Conservation (phyloP, 1,140 invertebrate genomes). For the Acromyrmex charruanus region DNA sequence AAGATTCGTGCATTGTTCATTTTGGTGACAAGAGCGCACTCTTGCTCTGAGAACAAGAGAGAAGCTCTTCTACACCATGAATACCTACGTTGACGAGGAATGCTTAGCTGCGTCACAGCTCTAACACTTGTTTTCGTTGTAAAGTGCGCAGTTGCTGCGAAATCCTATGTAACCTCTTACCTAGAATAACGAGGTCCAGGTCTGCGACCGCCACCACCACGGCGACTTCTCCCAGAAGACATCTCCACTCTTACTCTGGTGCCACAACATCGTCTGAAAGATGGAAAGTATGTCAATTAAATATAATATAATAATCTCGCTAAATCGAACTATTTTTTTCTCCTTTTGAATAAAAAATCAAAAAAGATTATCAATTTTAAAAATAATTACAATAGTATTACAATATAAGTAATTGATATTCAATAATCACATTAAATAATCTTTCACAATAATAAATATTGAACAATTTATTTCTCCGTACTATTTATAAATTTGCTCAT, state of each 20-base stretch:
- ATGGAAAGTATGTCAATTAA: constrained; percentile 47
- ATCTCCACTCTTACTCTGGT: constrained; percentile 94
- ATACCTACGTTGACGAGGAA: constrained; percentile 79
- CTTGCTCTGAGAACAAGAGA: background rate
- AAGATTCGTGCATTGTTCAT: constrained; percentile 62
- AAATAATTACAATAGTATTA: too few species aligned
- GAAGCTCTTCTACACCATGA: constrained; percentile 70
- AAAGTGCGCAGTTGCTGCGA: constrained; percentile 63
- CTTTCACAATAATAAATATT: too few species aligned
- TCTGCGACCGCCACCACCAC: constrained; percentile 89
- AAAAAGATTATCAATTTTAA: too few species aligned
- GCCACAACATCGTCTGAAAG: constrained; percentile 92
- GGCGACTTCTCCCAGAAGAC: constrained; percentile 94
- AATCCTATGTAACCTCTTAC: constrained; percentile 79
- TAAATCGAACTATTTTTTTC: background rate
- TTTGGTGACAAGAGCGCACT: constrained; percentile 33
- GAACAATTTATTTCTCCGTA: too few species aligned
- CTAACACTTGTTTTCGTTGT: constrained; percentile 72
- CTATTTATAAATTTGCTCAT: too few species aligned
- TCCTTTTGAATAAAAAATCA: background rate
- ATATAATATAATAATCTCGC: background rate
- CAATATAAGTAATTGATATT: too few species aligned
- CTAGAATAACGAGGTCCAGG: constrained; percentile 86
- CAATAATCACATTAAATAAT: too few species aligned
- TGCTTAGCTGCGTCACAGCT: constrained; percentile 73